A percentile compares a stretch with the other conserved stretches of the same genome.
Conservation (phyloP, 2,888 invertebrate genomes). For the Mimumesa dahlbomi region DNA sequence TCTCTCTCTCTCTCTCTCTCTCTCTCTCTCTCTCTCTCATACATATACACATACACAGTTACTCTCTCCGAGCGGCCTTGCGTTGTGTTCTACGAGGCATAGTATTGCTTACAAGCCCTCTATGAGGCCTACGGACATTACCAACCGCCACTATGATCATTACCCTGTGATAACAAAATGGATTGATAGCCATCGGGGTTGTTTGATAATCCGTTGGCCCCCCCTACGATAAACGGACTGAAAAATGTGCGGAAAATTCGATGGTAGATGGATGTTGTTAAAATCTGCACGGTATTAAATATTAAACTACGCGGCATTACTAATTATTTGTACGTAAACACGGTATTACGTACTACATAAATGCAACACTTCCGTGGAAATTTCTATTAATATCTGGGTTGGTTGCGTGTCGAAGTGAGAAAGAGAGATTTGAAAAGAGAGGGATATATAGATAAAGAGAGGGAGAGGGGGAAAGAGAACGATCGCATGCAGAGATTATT, state of each 20-base stretch:
- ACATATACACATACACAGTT: slow-evolving; percentile 31
- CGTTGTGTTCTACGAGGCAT: slow-evolving; percentile 36
- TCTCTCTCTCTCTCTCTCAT: slow-evolving; percentile 4
- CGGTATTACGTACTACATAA: too few species aligned
- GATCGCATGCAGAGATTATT: not conserved
- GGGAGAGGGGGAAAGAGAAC: too few species aligned
- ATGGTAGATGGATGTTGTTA: not conserved
- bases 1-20: slow-evolving; percentile 21
- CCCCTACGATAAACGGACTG: too few species aligned
- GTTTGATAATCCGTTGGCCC: too few species aligned
- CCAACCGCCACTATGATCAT: slow-evolving; percentile 48
- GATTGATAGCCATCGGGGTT: slow-evolving; percentile 27
- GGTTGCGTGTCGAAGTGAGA: too few species aligned
- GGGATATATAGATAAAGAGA: too few species aligned
- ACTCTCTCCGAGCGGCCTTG: slow-evolving; percentile 3
- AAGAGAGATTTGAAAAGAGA: too few species aligned
- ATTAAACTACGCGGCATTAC: too few species aligned
- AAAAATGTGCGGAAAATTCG: too few species aligned
- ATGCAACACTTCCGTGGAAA: too few species aligned
- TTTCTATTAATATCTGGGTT: too few species aligned
- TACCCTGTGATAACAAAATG: slow-evolving; percentile 46
- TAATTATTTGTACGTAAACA: not conserved
- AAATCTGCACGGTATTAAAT: not conserved
- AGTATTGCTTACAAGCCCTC: slow-evolving; percentile 34
- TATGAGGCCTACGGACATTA: slow-evolving; percentile 29